Conservation (phyloP, 2,888 invertebrate species). For the Vesta saturnalis region DNA sequence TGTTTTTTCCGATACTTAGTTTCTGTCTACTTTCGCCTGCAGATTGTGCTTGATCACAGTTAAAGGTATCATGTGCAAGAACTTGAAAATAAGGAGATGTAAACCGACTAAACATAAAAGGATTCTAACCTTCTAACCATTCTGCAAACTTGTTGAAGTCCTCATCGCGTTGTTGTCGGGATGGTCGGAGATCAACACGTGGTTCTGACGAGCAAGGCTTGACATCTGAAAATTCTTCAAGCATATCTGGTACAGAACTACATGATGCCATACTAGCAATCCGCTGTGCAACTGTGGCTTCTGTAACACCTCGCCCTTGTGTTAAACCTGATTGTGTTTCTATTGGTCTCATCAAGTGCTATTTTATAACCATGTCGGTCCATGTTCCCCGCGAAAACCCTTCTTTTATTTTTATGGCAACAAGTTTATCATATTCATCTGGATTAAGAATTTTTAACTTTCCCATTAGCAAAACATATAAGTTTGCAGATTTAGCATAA, state of each 20-base stretch:
- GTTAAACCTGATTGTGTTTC: constrained; percentile 10
- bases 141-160: no score
- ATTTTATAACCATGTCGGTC: no score
- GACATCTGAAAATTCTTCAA: no score
- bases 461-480: constrained; percentile 12
- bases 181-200: not conserved
- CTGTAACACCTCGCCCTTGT: constrained; percentile 12
- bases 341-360: no score
- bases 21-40: no score
- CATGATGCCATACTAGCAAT: constrained; percentile 14
- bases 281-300: constrained; percentile 5
- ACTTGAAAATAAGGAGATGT: no score
- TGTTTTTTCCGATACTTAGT: no score
- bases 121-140: not conserved
- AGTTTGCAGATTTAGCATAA: constrained; percentile 13
- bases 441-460: constrained; percentile 7
- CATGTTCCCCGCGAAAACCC: constrained; percentile 21
- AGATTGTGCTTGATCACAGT: no score
- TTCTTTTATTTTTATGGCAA: constrained; percentile 3
- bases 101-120: no score
- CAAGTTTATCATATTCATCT: constrained; percentile 15
- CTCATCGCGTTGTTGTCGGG: no score
- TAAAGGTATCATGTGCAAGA: no score
- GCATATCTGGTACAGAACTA: no score
- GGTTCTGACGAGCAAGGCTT: not conserved